Evolutionary conservation across 2,797 vertebrate genomes (phyloP), one percentile per base, ranked within the genome.

Genomic region (Molossus molossus): DNA sequence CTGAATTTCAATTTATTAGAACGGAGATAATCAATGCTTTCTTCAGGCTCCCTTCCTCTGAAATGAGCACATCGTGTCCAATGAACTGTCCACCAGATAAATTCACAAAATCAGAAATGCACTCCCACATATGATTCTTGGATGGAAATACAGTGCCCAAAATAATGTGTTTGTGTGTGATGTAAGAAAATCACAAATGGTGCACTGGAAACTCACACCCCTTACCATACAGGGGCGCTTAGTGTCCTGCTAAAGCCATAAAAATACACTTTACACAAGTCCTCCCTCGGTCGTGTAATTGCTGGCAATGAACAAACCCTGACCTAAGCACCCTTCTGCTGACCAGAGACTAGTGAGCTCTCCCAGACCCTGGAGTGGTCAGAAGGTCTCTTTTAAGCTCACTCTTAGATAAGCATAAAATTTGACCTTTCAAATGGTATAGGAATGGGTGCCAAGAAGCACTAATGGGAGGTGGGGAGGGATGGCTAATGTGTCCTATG

Each of bases 271-370:
- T 96, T 53, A 33, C 8, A 37, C 77, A 94, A 81, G 58, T 89
- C 83, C 48, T 53, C 53, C 17, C 21, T 53, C n/a, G 14, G 14
- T 45, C 88, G 37, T 62, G n/a, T 72, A 58, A 29, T 82, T 79
- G 62, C 58, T 94, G 81, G 33, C 27, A 21, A 50, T 25, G 81
- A 88, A 10, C 80, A 89, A 25, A 76, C 17, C 60, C 72, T 91
- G 92, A 93, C 95, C 91, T 55, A 55, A 79, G 57, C 96, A 70
- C 87, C 95, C 94, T 94, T 96, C 92, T 37, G 85, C 67, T 90
- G 14, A 93, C 65, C n/a, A 60, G 85, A 58, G 76, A 85, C 73
- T 12, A 6, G 62, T 55, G 92, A 98, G 98, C 97, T 98, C 97
- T 95, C 80, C 23, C 89, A 21, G 73, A 86, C n/a, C 86, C 50